Evolutionary conservation across 2,797 vertebrate species (phyloP), one percentile per base, ranked within the genome.

Genomic region (Coranthus polyacanthus): DNA sequence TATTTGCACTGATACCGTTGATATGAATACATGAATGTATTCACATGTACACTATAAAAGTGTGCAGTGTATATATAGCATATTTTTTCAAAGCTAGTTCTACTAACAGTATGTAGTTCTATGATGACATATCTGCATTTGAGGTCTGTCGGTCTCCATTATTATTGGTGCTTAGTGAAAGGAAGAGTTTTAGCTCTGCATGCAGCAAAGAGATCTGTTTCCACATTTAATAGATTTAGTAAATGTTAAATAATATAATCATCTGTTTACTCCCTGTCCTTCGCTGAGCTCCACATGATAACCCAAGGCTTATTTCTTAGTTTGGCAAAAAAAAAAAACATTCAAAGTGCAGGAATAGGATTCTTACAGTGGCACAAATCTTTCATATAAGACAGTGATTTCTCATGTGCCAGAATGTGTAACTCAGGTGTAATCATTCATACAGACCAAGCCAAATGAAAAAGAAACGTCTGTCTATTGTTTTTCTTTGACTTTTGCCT

Each of bases 1-100:
- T 69, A 86, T 90, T 93, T 93, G 93, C 92, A 93, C 92, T 91
- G 88, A 89, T 79, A 69, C 47, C 62, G 72, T 72, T 34, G 76
- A 88, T 74, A 74, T 42, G 83, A 89, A 90, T 88, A 92, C 88
- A 83, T 79, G 75, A 79, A 86, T 83, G 84, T 86, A 75, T 86
- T 87, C 82, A 68, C 65, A 58, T 62, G 49, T 72, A 84, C 79
- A 69, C 72, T 70, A 68, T 55, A 71, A 38, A 66, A 0, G 24
- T 85, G 72, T 75, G 79, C 64, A 72, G 78, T 84, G 81, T 87
- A 88, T 85, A 86, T 56, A 88, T 85, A 83, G 79, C 72, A 46
- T 83, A 87, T 90, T 89, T 89, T 84, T 85, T 64, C 81, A 84
- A 73, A 16, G 70, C 75, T 80, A 71, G 52, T 68, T 83, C 79